Evolutionary conservation across 1,140 invertebrate species (phyloP).

Genomic region (Macrostomum lignano): DNA sequence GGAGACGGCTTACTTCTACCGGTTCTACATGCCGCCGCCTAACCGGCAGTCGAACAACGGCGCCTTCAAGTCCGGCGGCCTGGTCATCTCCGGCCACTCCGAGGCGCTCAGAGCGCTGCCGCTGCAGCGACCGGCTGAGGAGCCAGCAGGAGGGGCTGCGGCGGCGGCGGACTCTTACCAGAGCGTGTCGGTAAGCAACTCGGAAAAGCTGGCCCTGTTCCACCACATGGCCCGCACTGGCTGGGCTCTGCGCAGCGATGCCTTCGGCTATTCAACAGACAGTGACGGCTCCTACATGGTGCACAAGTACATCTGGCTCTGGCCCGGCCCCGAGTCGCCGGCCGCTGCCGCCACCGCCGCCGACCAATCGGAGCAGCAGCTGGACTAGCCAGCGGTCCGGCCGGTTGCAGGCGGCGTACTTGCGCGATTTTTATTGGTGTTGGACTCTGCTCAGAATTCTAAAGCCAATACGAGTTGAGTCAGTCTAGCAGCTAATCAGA

Average conservation of each 20-base stretch:
- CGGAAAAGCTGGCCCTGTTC: constrained; percentile 8
- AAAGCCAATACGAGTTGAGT: too few species aligned
- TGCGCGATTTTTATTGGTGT: too few species aligned
- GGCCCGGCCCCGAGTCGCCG: too few species aligned
- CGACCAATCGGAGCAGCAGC: too few species aligned
- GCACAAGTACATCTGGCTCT: constrained; percentile 10
- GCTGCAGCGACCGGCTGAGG: constrained; percentile 7
- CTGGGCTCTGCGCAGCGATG: constrained; percentile 8
- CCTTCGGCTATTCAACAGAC: constrained; percentile 8
- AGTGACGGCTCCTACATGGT: constrained; percentile 10
- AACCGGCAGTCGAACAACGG: constrained; percentile 6
- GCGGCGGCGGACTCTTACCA: constrained; percentile 4
- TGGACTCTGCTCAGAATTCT: too few species aligned
- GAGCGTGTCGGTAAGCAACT: constrained; percentile 8
- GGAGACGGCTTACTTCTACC: constrained; percentile 9
- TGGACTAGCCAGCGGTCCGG: too few species aligned
- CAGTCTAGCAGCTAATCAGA: too few species aligned
- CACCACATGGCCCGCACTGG: constrained; percentile 8
- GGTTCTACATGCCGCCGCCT: constrained; percentile 9
- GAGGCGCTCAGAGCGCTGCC: constrained; percentile 7
- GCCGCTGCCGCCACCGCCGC: too few species aligned
- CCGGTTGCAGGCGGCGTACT: too few species aligned
- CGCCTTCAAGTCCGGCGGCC: constrained; percentile 8
- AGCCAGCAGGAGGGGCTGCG: too few species aligned
- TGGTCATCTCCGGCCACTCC: constrained; percentile 8